Conservation (phyloP, 1,140 invertebrate genomes). For the Cydia strobilella region DNA sequence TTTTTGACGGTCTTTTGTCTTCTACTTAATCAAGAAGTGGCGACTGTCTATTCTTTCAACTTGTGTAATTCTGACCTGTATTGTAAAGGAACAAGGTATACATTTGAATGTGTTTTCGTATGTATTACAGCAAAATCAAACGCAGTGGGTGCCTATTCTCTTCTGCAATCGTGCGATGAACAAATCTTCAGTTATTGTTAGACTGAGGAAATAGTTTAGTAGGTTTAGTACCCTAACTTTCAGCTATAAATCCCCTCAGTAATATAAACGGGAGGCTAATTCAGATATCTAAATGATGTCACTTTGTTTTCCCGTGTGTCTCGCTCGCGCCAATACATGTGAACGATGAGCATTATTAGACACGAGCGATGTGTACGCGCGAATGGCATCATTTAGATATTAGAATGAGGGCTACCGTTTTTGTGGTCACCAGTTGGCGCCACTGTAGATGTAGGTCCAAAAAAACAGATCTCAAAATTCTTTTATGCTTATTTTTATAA, state of each 20-base stretch:
- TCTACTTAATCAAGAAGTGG: neutral
- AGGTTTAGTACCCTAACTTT: neutral
- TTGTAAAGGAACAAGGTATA: neutral
- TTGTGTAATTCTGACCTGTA: neutral
- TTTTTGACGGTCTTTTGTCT: neutral
- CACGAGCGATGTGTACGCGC: too few species aligned
- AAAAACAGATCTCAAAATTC: too few species aligned
- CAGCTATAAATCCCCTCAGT: neutral
- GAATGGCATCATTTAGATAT: too few species aligned
- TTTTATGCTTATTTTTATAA: too few species aligned
- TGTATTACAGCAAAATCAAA: neutral
- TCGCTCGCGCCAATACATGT: too few species aligned
- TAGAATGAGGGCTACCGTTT: too few species aligned
- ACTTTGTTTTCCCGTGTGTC: too few species aligned
- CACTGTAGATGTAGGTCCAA: too few species aligned
- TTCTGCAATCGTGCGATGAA: neutral
- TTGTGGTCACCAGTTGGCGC: too few species aligned
- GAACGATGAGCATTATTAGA: too few species aligned
- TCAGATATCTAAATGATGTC: too few species aligned
- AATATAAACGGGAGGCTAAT: too few species aligned
- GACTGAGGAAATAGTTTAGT: neutral
- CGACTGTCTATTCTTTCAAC: neutral
- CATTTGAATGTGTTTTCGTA: neutral
- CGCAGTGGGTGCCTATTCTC: constrained; percentile 12
- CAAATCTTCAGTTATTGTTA: constrained; percentile 20